Evolutionary conservation across 1,140 invertebrate genomes (phyloP).

Genomic region (Euura saliciscinereae): DNA sequence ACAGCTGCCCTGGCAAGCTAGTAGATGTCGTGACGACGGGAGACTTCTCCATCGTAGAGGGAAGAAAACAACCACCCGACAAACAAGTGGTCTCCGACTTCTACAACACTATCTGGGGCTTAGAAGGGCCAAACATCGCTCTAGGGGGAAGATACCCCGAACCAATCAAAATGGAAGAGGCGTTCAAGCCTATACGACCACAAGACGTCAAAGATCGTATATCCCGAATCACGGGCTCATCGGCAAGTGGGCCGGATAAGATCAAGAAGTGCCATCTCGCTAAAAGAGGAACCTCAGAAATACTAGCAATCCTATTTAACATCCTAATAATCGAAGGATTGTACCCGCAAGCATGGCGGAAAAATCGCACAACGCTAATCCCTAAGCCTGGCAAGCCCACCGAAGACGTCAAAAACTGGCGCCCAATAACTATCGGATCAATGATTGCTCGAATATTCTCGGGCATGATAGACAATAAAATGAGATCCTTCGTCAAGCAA

Average conservation of each 20-base stretch:
- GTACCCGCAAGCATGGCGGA: slow-evolving; percentile 20
- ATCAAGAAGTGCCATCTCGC: background rate
- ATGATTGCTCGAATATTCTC: slow-evolving; percentile 24
- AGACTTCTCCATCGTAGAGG: slow-evolving; percentile 8
- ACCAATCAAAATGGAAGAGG: slow-evolving; percentile 4
- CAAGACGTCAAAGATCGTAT: background rate
- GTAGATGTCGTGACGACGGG: slow-evolving; percentile 6
- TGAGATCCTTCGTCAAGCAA: background rate
- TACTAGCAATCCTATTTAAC: slow-evolving; percentile 4
- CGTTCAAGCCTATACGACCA: background rate
- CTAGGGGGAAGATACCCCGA: too few relatives aligned
- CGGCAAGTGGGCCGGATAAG: background rate
- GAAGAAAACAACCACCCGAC: background rate
- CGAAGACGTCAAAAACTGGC: slow-evolving; percentile 18
- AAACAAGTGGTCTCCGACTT: background rate
- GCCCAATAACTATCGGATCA: slow-evolving; percentile 28
- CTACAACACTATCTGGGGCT: slow-evolving; percentile 9
- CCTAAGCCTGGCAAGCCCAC: slow-evolving; percentile 23
- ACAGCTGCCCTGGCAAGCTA: slow-evolving; percentile 17
- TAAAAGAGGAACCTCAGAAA: background rate
- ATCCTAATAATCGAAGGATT: background rate
- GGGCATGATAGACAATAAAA: slow-evolving; percentile 23
- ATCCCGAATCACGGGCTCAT: background rate
- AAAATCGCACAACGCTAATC: slow-evolving; percentile 32
- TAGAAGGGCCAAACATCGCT: background rate